Conservation (phyloP, 2,888 invertebrate genomes). For the Drosophila leonis region DNA sequence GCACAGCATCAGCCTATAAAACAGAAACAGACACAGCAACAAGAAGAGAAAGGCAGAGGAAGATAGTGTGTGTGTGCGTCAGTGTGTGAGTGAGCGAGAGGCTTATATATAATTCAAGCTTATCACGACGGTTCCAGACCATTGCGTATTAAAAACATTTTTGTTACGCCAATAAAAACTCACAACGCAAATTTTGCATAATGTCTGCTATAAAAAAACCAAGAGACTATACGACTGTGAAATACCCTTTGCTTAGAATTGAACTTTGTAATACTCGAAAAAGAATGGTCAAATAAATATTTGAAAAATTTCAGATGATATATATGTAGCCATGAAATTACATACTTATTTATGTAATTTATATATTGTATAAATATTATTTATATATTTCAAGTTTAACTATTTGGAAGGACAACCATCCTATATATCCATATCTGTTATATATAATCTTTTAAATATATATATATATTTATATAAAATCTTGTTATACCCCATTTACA, state of each 20-base stretch:
- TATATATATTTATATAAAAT: background rate
- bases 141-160: constrained; percentile 81
- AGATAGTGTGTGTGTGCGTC: background rate
- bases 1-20: constrained; percentile 40
- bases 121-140: constrained; percentile 79
- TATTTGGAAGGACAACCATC: background rate
- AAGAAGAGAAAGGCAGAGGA: background rate
- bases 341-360: background rate
- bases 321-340: no score
- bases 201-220: constrained; percentile 55
- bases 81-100: background rate
- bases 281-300: background rate
- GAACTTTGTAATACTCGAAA: background rate
- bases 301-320: no score
- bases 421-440: background rate
- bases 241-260: background rate
- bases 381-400: background rate
- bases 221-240: background rate
- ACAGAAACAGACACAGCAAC: constrained; percentile 2
- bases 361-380: background rate
- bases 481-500: background rate
- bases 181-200: constrained; percentile 71
- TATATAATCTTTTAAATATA: background rate
- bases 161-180: constrained; percentile 78
- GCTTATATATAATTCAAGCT: constrained; percentile 63